Evolutionary conservation across 2,888 invertebrate species (phyloP).

Genomic region (Ariolimax columbianus): DNA sequence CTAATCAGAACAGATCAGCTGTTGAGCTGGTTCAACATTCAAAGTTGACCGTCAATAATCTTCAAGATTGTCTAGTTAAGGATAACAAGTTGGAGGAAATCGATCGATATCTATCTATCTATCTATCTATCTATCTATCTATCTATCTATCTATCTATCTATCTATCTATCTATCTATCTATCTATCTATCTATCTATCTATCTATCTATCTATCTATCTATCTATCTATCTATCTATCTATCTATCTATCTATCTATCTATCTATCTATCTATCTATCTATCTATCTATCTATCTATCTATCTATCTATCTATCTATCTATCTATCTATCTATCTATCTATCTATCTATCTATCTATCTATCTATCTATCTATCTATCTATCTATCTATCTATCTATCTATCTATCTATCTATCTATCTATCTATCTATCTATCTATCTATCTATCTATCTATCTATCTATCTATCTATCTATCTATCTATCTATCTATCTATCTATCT

Average conservation of each 20-base stretch:
- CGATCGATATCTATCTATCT: not conserved
- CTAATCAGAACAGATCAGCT: too few relatives aligned
- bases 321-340: not conserved
- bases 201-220: conserved; percentile 10
- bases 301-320: conserved; percentile 2
- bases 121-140: not conserved
- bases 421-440: not conserved
- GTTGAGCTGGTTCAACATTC: too few relatives aligned
- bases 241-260: conserved; percentile 10
- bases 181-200: conserved; percentile 6
- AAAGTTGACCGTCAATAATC: too few relatives aligned
- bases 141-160: not conserved
- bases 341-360: not conserved
- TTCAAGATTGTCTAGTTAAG: too few relatives aligned
- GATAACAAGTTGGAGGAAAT: too few relatives aligned
- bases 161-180: conserved; percentile 7
- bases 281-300: not conserved
- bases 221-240: conserved; percentile 10
- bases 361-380: conserved; percentile 10
- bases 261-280: conserved; percentile 14
- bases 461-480: too few relatives aligned
- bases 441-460: too few relatives aligned
- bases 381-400: not conserved
- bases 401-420: not conserved
- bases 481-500: too few relatives aligned